Percentiles rank a stretch among this genome's conserved stretches.
Conservation (phyloP, 2,888 invertebrate genomes). For the Drosophila buzzatii region DNA sequence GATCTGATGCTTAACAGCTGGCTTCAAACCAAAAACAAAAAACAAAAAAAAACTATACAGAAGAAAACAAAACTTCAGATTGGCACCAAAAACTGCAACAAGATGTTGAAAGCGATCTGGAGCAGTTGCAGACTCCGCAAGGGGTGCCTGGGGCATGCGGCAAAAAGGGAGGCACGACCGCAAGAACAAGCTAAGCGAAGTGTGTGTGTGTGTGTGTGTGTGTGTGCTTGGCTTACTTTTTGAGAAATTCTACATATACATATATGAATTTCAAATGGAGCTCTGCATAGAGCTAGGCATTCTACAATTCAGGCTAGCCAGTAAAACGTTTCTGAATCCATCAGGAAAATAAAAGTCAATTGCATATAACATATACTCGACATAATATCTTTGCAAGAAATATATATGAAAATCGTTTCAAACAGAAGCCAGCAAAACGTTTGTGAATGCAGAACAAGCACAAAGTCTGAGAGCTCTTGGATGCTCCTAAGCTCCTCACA, state of each 20-base stretch:
- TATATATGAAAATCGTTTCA: background rate
- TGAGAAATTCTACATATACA: constrained; percentile 7
- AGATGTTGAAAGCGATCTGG: constrained; percentile 50
- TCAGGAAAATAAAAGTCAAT: background rate
- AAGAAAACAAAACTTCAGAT: constrained; percentile 47
- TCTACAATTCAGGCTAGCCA: background rate
- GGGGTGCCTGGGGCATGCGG: background rate
- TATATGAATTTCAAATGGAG: background rate
- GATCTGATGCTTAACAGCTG: constrained; percentile 61
- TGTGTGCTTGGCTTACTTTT: constrained; percentile 17
- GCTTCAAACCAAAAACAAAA: too few species aligned
- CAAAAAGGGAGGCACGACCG: background rate
- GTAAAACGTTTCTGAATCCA: background rate
- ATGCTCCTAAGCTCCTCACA: background rate
- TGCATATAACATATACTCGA: background rate
- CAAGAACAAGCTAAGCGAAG: constrained; percentile 29
- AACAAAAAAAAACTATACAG: constrained; percentile 23
- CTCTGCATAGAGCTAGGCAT: background rate
- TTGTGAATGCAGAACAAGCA: constrained; percentile 9
- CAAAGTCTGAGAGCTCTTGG: background rate
- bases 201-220: constrained; percentile 15
- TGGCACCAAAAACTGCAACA: constrained; percentile 63
- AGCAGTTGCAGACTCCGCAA: constrained; percentile 25
- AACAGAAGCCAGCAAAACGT: constrained; percentile 13
- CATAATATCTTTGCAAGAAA: too few species aligned